Evolutionary conservation across 2,888 invertebrate species (phyloP).

Genomic region (Sepioteuthis lessoniana): DNA sequence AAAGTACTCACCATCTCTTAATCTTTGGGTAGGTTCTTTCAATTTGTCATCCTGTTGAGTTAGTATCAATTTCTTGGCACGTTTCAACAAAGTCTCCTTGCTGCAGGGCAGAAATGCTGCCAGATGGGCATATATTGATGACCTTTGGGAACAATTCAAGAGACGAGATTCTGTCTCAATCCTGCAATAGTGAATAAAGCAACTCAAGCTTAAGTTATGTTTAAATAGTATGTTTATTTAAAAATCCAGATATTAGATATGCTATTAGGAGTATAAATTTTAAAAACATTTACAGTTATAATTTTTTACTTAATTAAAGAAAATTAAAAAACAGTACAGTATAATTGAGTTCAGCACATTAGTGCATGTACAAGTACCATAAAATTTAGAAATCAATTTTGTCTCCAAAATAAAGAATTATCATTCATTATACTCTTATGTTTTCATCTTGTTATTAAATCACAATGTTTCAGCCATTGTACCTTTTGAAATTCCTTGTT

Average conservation of each 20-base stretch:
- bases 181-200: constrained; percentile 54
- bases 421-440: no score
- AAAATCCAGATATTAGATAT: background rate
- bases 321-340: background rate
- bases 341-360: no score
- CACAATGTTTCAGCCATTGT: no score
- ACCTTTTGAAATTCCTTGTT: no score
- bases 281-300: constrained; percentile 41
- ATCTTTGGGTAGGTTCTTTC: constrained; percentile 75
- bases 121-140: constrained; percentile 77
- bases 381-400: no score
- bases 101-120: constrained; percentile 78
- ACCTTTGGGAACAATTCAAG: constrained; percentile 72
- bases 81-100: constrained; percentile 78
- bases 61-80: constrained; percentile 79
- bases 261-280: no score
- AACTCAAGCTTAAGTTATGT: constrained; percentile 13
- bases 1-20: constrained; percentile 76
- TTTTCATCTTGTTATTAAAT: no score
- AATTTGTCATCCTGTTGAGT: constrained; percentile 77
- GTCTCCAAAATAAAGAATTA: no score
- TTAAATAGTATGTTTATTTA: background rate
- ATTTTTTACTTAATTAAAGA: constrained; percentile 36
- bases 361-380: no score
- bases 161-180: constrained; percentile 65